phyloP scores from a whole-genome alignment of 53 echinoderm and acorn worm species.

The Stichopus horrens region DNA sequence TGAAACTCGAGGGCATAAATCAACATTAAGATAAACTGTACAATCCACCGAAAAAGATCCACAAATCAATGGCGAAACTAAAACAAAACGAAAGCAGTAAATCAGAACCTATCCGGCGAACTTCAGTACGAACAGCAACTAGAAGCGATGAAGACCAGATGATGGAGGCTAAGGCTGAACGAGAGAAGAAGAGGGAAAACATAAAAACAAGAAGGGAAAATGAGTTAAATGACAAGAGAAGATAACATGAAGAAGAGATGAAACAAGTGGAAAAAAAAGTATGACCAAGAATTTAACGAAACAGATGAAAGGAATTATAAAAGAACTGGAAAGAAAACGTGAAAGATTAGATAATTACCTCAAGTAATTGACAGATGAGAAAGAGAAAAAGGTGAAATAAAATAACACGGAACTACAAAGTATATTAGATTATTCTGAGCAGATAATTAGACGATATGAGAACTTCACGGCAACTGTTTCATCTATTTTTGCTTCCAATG shows the following conservation, averaged over 20 bases:
- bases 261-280: neutral
- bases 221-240: neutral
- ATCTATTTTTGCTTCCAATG: neutral
- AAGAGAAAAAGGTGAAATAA: neutral
- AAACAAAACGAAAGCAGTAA: too few relatives aligned
- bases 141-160: too few relatives aligned
- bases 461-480: neutral
- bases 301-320: too few relatives aligned
- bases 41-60: neutral
- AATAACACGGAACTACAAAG: neutral
- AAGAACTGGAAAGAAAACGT: neutral
- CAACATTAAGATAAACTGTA: neutral
- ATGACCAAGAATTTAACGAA: too few relatives aligned
- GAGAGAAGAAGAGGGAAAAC: neutral
- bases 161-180: too few relatives aligned
- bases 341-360: neutral
- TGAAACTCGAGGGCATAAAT: neutral
- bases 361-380: neutral
- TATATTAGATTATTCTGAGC: neutral
- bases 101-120: too few relatives aligned
- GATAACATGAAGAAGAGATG: neutral
- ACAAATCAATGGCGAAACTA: neutral
- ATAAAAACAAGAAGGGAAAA: neutral
- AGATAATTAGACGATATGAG: neutral
- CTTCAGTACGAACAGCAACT: too few relatives aligned